These are phyloP conservation scores for Lobophora halterata DNA, from an alignment of 2,888 invertebrate genomes.

Conservation along the genomic window DNA sequence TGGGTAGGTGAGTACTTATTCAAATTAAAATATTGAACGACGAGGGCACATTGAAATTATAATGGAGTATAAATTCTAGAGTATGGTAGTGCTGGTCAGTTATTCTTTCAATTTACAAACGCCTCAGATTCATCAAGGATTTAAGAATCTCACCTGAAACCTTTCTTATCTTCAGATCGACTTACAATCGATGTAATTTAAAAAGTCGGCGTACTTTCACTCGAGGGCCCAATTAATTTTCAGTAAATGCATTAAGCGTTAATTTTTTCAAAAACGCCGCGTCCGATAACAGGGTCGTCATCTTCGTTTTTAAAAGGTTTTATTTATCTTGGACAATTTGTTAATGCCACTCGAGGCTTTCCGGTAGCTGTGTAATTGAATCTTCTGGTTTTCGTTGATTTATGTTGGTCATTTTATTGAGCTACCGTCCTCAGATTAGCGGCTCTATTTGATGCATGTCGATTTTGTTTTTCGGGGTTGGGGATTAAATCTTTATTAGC, in stretches of 20 bases:
- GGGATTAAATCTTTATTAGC: slow-evolving; percentile 21
- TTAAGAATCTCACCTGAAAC: slow-evolving; percentile 25
- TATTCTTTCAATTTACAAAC: slow-evolving; percentile 20
- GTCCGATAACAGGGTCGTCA: slow-evolving; percentile 53
- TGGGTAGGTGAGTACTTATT: too few relatives aligned
- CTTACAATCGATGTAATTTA: slow-evolving; percentile 54
- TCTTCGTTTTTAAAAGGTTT: slow-evolving; percentile 68
- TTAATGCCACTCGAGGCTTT: slow-evolving; percentile 74
- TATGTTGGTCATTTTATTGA: slow-evolving; percentile 61
- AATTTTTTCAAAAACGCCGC: slow-evolving; percentile 52
- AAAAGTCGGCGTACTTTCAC: slow-evolving; percentile 68
- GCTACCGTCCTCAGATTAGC: slow-evolving; percentile 74
- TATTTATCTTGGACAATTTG: slow-evolving; percentile 79
- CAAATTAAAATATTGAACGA: background rate
- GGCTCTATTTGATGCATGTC: slow-evolving; percentile 45
- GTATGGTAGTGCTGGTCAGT: too few relatives aligned
- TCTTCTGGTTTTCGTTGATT: slow-evolving; percentile 76
- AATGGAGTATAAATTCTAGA: background rate
- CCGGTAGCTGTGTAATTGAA: slow-evolving; percentile 78
- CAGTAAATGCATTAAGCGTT: slow-evolving; percentile 66
- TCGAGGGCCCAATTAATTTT: slow-evolving; percentile 67
- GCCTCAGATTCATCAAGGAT: slow-evolving; percentile 18
- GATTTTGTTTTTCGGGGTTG: slow-evolving; percentile 34
- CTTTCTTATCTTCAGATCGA: slow-evolving; percentile 50
- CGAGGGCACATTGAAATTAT: background rate